Evolutionary conservation across 2,797 vertebrate genomes (phyloP).

Genomic region (Chiloscyllium punctatum): DNA sequence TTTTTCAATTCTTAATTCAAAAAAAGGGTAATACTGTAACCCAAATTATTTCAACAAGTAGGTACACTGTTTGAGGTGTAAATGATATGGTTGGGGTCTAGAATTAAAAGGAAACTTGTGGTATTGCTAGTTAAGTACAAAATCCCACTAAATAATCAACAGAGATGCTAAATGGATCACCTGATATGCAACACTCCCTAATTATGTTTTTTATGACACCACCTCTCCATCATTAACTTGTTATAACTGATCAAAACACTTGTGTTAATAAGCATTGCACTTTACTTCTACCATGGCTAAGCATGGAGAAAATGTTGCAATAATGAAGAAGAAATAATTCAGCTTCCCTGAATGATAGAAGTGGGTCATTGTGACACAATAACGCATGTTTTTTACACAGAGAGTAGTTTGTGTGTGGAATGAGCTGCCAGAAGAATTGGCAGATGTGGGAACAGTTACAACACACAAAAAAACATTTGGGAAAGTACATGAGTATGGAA

Average conservation of each 20-base stretch:
- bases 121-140: background rate
- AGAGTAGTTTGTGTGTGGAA: too few relatives aligned
- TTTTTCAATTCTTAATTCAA: too few relatives aligned
- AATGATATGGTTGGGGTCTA: background rate
- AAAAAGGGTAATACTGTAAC: background rate
- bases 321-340: background rate
- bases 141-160: background rate
- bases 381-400: background rate
- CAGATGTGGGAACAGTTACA: too few relatives aligned
- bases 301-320: background rate
- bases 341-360: background rate
- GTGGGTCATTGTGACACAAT: background rate
- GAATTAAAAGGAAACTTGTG: background rate
- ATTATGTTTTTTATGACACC: background rate
- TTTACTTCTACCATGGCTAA: background rate
- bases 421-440: too few relatives aligned
- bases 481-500: too few relatives aligned
- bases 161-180: background rate
- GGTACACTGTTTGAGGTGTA: background rate
- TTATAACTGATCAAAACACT: background rate
- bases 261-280: background rate
- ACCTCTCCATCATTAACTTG: background rate
- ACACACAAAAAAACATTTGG: too few relatives aligned
- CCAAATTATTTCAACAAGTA: background rate
- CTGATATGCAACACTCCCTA: background rate